Evolutionary conservation across 2,797 vertebrate genomes (phyloP), one percentile per base, ranked within the genome.

Genomic region (Gymnothorax javanicus): DNA sequence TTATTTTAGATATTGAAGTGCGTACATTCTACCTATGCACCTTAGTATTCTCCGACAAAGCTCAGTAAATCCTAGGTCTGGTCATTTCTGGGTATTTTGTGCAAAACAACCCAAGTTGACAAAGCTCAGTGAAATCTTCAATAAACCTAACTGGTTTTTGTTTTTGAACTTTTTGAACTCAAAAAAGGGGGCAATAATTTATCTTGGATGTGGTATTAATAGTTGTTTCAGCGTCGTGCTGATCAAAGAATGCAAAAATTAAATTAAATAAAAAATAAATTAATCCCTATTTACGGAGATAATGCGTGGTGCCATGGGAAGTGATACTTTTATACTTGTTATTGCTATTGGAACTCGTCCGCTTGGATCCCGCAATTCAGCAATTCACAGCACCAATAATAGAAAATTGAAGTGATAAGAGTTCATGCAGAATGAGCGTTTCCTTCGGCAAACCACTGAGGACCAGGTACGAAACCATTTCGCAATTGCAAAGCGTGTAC

Each of bases 391-490:
- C 27, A 20, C 69, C n/a, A 58, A 54, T 86, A 86, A 79, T 86
- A 58, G 85, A 81, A 86, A 58, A 58, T 43, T 60, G 60, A 86
- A 25, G 62, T 27, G 85, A 86, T 86, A 33, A 82, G 82, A 81
- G 85, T 58, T 58, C 33, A 27, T 62, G 33, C 33, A 43, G 33
- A 43, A 23, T n/a, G 58, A 56, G n/a, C 11, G 81, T 13, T 17
- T 50, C 56, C 15, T 67, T 13, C 64, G 67, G 67, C 59, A 86
- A 62, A 86, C 27, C 62, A 17, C 54, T 73, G 17, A 52, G 59
- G 71, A 86, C 20, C 85, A 27, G 58, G 23, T 54, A 79, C 52
- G 75, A 52, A 52, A 79, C 33, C 3, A 13, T 33, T 52, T 52
- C 43, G 43, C 33, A 33, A 79, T 20, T 15, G 33, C 75, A 79